These are phyloP conservation scores for Caenorhabditis sinica DNA, from an alignment of 2,888 invertebrate species.

Conservation along the genomic window DNA sequence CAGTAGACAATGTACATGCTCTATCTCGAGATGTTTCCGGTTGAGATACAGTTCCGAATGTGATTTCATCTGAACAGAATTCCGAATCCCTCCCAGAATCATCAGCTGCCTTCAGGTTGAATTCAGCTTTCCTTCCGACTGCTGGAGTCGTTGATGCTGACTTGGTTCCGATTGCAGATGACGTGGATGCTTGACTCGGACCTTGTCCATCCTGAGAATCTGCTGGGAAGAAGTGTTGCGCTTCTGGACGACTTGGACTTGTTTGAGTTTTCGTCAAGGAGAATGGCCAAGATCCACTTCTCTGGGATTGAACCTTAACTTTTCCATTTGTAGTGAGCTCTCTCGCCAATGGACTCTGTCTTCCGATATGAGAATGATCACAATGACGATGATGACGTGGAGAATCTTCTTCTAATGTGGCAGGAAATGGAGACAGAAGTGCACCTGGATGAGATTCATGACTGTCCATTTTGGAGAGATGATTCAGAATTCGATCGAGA, in stretches of 20 bases:
- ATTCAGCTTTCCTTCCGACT: slow-evolving; percentile 38
- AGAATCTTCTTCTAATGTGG: slow-evolving; percentile 71
- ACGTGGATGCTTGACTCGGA: slow-evolving; percentile 16
- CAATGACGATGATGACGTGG: slow-evolving; percentile 54
- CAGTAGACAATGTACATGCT: slow-evolving; percentile 20
- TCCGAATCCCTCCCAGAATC: slow-evolving; percentile 63
- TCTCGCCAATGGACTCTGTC: slow-evolving; percentile 61
- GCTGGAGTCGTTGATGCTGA: slow-evolving; percentile 54
- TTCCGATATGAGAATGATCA: slow-evolving; percentile 65
- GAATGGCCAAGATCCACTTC: slow-evolving; percentile 73
- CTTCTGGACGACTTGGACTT: slow-evolving; percentile 57
- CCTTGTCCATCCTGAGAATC: slow-evolving; percentile 50
- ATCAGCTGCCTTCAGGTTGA: slow-evolving; percentile 33
- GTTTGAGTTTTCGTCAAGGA: slow-evolving; percentile 64
- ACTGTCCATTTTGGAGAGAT: slow-evolving; percentile 68
- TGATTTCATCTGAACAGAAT: slow-evolving; percentile 59
- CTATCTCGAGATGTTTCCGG: slow-evolving; percentile 42
- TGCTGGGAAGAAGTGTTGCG: slow-evolving; percentile 57
- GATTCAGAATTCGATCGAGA: slow-evolving; percentile 87
- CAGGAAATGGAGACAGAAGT: slow-evolving; percentile 70
- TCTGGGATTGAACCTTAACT: slow-evolving; percentile 70
- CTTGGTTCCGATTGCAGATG: slow-evolving; percentile 22
- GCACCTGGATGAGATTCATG: slow-evolving; percentile 59
- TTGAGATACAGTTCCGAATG: slow-evolving; percentile 50
- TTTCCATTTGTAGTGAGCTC: slow-evolving; percentile 67